Conservation (phyloP, 2,888 invertebrate species). For the Fragum sueziense region DNA sequence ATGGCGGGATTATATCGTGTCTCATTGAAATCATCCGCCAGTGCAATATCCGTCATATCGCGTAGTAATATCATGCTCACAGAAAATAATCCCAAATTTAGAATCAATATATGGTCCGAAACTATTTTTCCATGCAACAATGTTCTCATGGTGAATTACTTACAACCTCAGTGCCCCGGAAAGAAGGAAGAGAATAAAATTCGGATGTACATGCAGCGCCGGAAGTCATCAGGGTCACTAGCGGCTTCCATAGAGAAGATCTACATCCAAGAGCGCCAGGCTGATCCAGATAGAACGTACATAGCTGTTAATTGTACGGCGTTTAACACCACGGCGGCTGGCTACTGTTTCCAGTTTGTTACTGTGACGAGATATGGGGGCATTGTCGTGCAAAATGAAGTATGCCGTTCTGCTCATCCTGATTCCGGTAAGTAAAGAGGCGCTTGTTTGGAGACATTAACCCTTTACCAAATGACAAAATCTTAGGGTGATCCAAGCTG, state of each 20-base stretch:
- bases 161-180: slow-evolving; percentile 72
- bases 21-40: slow-evolving; percentile 67
- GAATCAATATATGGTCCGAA: slow-evolving; percentile 58
- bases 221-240: slow-evolving; percentile 66
- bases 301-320: slow-evolving; percentile 67
- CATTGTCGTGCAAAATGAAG: slow-evolving; percentile 72
- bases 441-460: too few relatives aligned
- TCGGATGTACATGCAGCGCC: slow-evolving; percentile 69
- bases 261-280: slow-evolving; percentile 69
- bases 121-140: slow-evolving; percentile 73
- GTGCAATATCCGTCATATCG: slow-evolving; percentile 62
- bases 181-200: slow-evolving; percentile 69
- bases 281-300: slow-evolving; percentile 61
- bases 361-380: slow-evolving; percentile 68
- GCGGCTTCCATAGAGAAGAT: slow-evolving; percentile 69
- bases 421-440: slow-evolving; percentile 72
- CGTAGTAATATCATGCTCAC: slow-evolving; percentile 71
- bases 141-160: slow-evolving; percentile 66
- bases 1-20: slow-evolving; percentile 74
- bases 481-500: too few relatives aligned
- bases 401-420: slow-evolving; percentile 71
- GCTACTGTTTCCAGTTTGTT: slow-evolving; percentile 78
- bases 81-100: slow-evolving; percentile 70
- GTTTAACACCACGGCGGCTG: slow-evolving; percentile 70
- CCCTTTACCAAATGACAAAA: too few relatives aligned